Base-by-base conservation (phyloP, 2,113 vertebrate genomes). In the Siniperca chuatsi region DNA sequence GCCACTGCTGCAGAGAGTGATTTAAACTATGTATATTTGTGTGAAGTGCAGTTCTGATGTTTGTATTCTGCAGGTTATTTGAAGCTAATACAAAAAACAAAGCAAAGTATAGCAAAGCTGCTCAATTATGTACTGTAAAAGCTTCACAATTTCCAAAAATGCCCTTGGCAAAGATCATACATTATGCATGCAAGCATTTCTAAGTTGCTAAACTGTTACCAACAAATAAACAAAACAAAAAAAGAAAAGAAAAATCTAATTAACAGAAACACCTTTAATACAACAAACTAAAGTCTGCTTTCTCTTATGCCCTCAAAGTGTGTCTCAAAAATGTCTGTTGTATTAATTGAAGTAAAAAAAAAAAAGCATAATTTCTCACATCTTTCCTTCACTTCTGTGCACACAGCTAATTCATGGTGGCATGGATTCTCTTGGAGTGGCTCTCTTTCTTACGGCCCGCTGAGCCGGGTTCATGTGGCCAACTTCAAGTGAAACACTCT, bases 91-190 rank as follows among this genome's bases (percentile, higher is more conserved):
- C 67, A 91, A 84, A 90, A 92, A 90, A 80, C 78, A 90, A 78
- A 29, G 29, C 29, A 29, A 29, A 29, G 70, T 79, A 89, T 84
- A 77, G 81, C 80, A 86, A 82, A 82, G 66, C 78, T 67, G 81
- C 87, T 95, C 81, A 94, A 84, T 92, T 92, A 95, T 94, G 90
- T 87, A 88, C 79, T 77, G 80, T 82, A 89, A 93, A 87, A 90
- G 89, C 91, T 82, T 91, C 62, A 80, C 61, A 21, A 91, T 90
- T 90, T 86, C 78, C 69, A 76, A 88, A 92, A 85, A 78, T 54
- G 89, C 92, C 88, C 42, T 70, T 46, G 90, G 92, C 90, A 91
- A 91, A 79, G 46, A 87, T 87, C 77, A 90, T 92, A 68, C 86
- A 93, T 90, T 92, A 93, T 93, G 82, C 62, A 96, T 88, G 82